Base-by-base conservation (phyloP, 37 sponge, comb jelly and placozoan genomes). In the Cliona cf. orientalis region DNA sequence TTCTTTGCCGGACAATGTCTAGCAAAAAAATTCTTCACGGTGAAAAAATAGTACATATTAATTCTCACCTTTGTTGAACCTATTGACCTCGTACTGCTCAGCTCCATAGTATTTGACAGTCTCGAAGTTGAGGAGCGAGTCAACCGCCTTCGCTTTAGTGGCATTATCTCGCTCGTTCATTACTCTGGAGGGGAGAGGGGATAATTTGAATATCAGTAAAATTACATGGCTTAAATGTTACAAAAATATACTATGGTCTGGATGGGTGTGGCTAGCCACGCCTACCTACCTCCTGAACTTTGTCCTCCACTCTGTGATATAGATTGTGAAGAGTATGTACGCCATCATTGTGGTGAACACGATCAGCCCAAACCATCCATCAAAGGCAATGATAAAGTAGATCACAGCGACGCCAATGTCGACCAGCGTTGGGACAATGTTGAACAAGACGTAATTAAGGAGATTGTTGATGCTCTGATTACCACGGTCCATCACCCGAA, bases 111-210 rank as follows among this genome's bases (percentile, higher is more conserved):
- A 99, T 35, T 99, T 99, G 42, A 99, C 99, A 23, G 99, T 99
- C 83, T 99, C 99, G 89, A 95, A 99, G 85, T 99, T 99, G 64
- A 99, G 89, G 19, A 99, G 90, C 0, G 97, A 97, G 66, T 99
- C 99, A 1, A 99, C 97, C 22, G 95, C 93, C 29, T 90, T 87
- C 0, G 96, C 90, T 31, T 80, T 80, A 38, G 88, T 83, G 1
- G 78, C 91, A 59, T 99, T 99, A 61, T 95, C 94, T 55, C 67
- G 64, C 71, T 94, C 84, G 78, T 99, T 99, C 99, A 99, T 99
- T 5, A 73, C 87, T 36, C 99, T 75, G 38, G 25, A 53, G 11
- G 34, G 5, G 5, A 4, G 29, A 3, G 7, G 19, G 33, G 21
- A 72, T 14, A 53, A 39, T 31, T 43, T 71, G 3, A 44, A 26